These are phyloP conservation scores for Neolamprologus caudopunctatus DNA, from an alignment of 2,113 vertebrate species.

Conservation along the genomic window DNA sequence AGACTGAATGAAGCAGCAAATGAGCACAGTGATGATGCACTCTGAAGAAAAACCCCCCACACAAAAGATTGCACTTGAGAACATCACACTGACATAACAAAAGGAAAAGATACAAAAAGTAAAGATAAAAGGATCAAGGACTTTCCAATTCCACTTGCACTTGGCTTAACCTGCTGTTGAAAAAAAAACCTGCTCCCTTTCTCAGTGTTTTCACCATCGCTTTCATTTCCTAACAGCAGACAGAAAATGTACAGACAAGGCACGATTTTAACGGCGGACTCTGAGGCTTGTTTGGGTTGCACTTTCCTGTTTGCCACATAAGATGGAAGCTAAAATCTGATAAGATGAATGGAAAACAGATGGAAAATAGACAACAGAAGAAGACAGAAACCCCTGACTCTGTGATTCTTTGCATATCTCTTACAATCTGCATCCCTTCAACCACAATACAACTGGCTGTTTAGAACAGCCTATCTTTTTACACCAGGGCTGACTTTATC, in stretches of 20 bases:
- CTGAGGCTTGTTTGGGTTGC: neutral
- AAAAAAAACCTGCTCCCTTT: neutral
- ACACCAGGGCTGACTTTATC: neutral
- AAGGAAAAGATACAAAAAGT: neutral
- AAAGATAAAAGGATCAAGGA: neutral
- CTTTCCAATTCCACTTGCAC: neutral
- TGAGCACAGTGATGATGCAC: neutral
- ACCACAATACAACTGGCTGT: neutral
- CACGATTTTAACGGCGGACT: neutral
- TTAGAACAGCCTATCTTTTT: neutral
- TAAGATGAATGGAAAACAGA: neutral
- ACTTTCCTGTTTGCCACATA: neutral
- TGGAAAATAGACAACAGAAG: neutral
- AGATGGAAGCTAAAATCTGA: neutral
- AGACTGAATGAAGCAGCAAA: neutral
- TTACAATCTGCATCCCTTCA: neutral
- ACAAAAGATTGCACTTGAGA: neutral
- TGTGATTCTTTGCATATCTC: neutral
- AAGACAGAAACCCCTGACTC: neutral
- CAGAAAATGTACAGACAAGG: neutral
- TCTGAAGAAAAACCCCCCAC: neutral
- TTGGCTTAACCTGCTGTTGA: neutral
- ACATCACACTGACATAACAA: neutral
- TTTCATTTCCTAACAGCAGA: conserved; percentile 22
- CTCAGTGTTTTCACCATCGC: neutral